Evolutionary conservation across 2,888 invertebrate species (phyloP).

Genomic region (Pristionchus entomophagus): DNA sequence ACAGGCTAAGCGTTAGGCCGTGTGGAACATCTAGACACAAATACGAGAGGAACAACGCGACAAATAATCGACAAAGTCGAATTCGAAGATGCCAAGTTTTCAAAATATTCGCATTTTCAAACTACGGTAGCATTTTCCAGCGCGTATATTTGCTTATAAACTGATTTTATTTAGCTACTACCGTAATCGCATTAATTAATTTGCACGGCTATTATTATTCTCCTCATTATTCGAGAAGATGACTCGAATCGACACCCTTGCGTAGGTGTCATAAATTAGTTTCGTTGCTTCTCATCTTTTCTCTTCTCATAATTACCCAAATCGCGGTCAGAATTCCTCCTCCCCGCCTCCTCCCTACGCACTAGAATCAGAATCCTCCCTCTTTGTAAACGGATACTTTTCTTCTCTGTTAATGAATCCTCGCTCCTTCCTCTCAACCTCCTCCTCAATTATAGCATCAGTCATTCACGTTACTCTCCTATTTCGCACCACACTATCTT

Average conservation of each 20-base stretch:
- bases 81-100: neutral
- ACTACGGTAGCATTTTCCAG: neutral
- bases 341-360: neutral
- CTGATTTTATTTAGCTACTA: neutral
- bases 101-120: neutral
- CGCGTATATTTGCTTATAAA: neutral
- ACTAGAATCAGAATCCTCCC: neutral
- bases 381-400: neutral
- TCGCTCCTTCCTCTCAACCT: neutral
- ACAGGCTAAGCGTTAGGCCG: neutral
- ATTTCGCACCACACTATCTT: neutral
- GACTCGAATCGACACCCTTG: neutral
- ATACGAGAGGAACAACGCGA: neutral
- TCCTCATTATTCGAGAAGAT: neutral
- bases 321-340: neutral
- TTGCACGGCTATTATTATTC: neutral
- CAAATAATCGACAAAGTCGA: neutral
- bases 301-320: neutral
- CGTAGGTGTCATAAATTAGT: neutral
- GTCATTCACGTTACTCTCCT: neutral
- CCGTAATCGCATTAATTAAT: neutral
- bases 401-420: neutral
- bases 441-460: conserved; percentile 17
- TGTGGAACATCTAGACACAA: neutral
- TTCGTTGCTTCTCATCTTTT: conserved; percentile 6